Percentiles rank a stretch among this genome's conserved stretches.
Conservation (phyloP, 2,113 vertebrate genomes). For the Hassar affinis region DNA sequence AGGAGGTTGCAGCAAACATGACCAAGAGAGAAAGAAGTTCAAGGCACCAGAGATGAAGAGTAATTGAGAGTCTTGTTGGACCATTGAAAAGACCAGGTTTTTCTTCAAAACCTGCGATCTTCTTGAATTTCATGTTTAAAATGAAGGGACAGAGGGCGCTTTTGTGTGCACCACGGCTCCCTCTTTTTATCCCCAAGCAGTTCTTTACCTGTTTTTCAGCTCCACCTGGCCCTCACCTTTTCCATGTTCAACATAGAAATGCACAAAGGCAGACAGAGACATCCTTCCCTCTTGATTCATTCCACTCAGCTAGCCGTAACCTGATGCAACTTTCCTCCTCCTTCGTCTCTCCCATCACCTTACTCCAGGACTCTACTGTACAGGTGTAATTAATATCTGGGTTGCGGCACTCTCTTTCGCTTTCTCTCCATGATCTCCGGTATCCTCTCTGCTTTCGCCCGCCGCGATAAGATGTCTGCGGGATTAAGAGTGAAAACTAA, state of each 20-base stretch:
- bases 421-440: conserved; percentile 69
- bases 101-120: conserved; percentile 54
- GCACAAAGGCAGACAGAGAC: conserved; percentile 53
- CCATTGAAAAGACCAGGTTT: conserved; percentile 33
- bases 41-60: not conserved
- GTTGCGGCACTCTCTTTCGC: conserved; percentile 63
- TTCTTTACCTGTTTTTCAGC: conserved; percentile 58
- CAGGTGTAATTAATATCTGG: conserved; percentile 75
- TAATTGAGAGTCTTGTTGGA: conserved; percentile 33
- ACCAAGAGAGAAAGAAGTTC: not conserved
- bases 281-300: conserved; percentile 27
- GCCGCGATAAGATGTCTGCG: conserved; percentile 83
- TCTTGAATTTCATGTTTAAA: conserved; percentile 58
- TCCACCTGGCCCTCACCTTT: conserved; percentile 42
- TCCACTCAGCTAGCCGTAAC: conserved; percentile 37
- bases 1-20: conserved; percentile 34
- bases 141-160: conserved; percentile 48
- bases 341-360: not conserved
- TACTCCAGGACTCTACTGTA: conserved; percentile 56
- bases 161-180: conserved; percentile 51
- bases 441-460: conserved; percentile 82
- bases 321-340: conserved; percentile 37
- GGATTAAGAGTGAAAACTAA: conserved; percentile 93
- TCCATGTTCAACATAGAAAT: conserved; percentile 50
- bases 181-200: conserved; percentile 19